These are phyloP conservation scores for Myathropa florea DNA, from an alignment of 2,888 invertebrate species.

Conservation along the genomic window DNA sequence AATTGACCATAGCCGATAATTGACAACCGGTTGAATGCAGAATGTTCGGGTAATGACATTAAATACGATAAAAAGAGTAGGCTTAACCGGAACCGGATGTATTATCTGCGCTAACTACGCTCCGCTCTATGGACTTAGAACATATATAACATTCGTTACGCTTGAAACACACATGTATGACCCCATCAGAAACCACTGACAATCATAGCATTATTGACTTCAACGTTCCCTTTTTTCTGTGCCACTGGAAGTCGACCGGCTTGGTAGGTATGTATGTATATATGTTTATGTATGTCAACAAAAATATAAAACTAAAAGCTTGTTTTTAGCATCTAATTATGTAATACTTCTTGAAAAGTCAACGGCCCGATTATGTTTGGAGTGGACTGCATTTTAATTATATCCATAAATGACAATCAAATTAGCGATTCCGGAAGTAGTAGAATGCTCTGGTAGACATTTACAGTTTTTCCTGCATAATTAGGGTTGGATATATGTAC, in stretches of 20 bases:
- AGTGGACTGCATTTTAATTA: slow-evolving; percentile 20
- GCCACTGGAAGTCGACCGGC: slow-evolving; percentile 35
- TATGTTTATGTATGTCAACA: not conserved
- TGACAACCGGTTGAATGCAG: slow-evolving; percentile 71
- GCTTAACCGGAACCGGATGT: slow-evolving; percentile 82
- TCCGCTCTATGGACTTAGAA: slow-evolving; percentile 72
- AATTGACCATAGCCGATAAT: slow-evolving; percentile 56
- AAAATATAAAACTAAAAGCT: slow-evolving; percentile 12
- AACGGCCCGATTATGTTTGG: slow-evolving; percentile 3
- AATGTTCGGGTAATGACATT: slow-evolving; percentile 61
- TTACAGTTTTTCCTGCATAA: not conserved
- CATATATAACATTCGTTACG: slow-evolving; percentile 71
- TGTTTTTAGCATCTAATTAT: slow-evolving; percentile 46
- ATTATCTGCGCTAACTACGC: slow-evolving; percentile 81
- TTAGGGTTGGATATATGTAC: not conserved
- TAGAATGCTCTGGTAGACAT: slow-evolving; percentile 23
- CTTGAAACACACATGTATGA: slow-evolving; percentile 64
- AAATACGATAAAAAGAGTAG: slow-evolving; percentile 79
- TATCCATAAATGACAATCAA: slow-evolving; percentile 12
- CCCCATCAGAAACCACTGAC: slow-evolving; percentile 56
- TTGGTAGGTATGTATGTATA: not conserved
- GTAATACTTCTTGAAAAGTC: slow-evolving; percentile 38
- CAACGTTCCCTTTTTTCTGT: slow-evolving; percentile 41
- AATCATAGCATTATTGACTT: slow-evolving; percentile 59
- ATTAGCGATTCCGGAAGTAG: slow-evolving; percentile 39